A percentile compares a stretch with the other conserved stretches of the same genome.
Evolutionary conservation across 2,888 invertebrate species (phyloP).

Genomic region (Aproaerema taeniolella): DNA sequence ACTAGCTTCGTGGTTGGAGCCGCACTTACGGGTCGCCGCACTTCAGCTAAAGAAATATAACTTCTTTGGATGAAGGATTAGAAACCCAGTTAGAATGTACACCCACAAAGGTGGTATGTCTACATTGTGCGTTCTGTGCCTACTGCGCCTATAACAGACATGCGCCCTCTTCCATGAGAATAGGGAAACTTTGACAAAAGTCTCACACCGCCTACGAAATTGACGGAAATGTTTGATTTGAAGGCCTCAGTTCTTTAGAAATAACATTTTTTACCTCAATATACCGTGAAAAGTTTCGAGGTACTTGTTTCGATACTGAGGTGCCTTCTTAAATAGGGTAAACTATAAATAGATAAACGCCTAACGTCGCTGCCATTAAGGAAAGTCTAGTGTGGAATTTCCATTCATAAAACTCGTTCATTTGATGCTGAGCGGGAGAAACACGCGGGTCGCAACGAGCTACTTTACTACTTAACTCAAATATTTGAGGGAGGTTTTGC

Average conservation of each 20-base stretch:
- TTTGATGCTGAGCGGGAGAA: conserved; percentile 57
- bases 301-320: background rate
- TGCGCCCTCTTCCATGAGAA: conserved; percentile 74
- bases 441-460: conserved; percentile 42
- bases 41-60: conserved; percentile 21
- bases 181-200: conserved; percentile 61
- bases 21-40: conserved; percentile 19
- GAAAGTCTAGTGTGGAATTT: conserved; percentile 46
- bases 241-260: conserved; percentile 29
- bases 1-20: background rate
- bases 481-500: too few relatives aligned
- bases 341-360: conserved; percentile 56
- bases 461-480: conserved; percentile 6
- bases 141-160: conserved; percentile 52
- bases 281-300: conserved; percentile 29
- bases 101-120: conserved; percentile 49
- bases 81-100: background rate
- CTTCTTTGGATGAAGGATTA: conserved; percentile 18
- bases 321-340: conserved; percentile 26
- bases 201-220: conserved; percentile 59
- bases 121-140: conserved; percentile 67
- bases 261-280: conserved; percentile 27
- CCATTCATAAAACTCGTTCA: conserved; percentile 70
- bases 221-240: conserved; percentile 54
- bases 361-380: conserved; percentile 39